Evolutionary conservation across 1,140 invertebrate species (phyloP), one percentile per base, ranked within the genome.

Genomic region (Phthorimaea operculella): DNA sequence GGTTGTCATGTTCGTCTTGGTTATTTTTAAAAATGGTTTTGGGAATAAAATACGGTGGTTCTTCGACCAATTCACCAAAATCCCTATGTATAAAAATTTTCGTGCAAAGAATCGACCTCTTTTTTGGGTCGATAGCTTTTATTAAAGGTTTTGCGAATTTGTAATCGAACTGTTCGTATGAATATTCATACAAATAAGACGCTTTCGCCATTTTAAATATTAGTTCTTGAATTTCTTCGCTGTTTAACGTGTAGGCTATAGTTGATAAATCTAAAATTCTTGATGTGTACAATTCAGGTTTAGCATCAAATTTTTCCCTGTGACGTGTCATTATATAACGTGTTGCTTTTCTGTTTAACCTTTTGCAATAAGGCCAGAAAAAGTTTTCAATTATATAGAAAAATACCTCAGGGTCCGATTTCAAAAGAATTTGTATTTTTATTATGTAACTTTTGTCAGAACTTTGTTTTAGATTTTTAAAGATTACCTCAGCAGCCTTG

Each of bases 61-160:
- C 55, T 34, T 66, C 55, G 21, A 75, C 47, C 52, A 58, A 62
- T 14, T 51, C 18, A 4, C 66, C 69, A 9, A 76, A 17, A 39
- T 16, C 16, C 57, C 76, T 76, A 16, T 72, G 63, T 4, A 71
- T 63, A 62, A 79, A 76, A 12, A 76, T 48, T 16, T 58, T 39
- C 50, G 76, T 75, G 55, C 70, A 74, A 4, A 79, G 63, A 0
- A 51, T 11, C 5, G 56, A 18, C 58, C 74, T 60, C 51, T 76
- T 74, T 5, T 67, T 51, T 7, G 36, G 11, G 18, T 54, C 57
- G 6, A 80, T n/a, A 15, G 66, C 60, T 52, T 73, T 73, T 12
- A 80, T 57, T 0, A 78, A 51, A 12, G 75, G 74, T 51, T 80
- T 74, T 10, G 72, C 68, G n/a, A 54, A 52, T 55, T 75, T 59